Evolutionary conservation across 2,888 invertebrate genomes (phyloP), one percentile per base, ranked within the genome.

Genomic region (Pseudococcus jackbeardsleyi): DNA sequence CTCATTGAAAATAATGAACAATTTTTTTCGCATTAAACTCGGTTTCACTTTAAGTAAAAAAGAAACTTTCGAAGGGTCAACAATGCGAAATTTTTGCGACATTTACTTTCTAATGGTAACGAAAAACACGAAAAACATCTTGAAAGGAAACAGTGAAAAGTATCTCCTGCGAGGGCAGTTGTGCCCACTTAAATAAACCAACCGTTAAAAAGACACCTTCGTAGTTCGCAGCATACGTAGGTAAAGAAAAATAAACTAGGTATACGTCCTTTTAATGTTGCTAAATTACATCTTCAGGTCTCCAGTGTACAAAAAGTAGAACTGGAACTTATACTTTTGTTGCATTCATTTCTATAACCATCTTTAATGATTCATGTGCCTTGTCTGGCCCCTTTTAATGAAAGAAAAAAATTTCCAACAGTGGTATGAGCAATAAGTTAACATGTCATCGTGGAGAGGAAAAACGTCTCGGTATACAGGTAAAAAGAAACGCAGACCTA

Each of bases 151-250:
- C 33, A 46, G 33, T 82, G 79, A 82, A 82, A 82, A 88, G 88
- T 59, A 79, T 48, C 79, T 88, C 88, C 88, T 88, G 33, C 7
- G 88, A 88, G 88, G 33, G 88, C 46, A 82, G 79, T 82, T 48
- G 88, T 59, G 48, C 79, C 54, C 88, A 82, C 88, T 54, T 48
- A 59, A 88, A 88, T 54, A 79, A 79, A 48, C 50, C 50, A 48
- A 50, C 64, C 79, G 54, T 88, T 59, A 82, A 86, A 59, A 19
- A 72, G 46, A 86, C 68, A 48, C 86, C 68, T 86, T 86, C 46
- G 19, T 33, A 33, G 26, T 33, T 33, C 26, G 1, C 3, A 33
- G 26, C 26, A 9, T 26, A 82, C n/a, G 46, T 46, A 82, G 79
- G 33, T 82, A 82, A 72, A 72, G 33, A 72, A 72, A 39, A 15